Percentiles rank a stretch among this genome's conserved stretches.
Evolutionary conservation across 1,140 invertebrate genomes (phyloP).

Genomic region (Drosophila lini): DNA sequence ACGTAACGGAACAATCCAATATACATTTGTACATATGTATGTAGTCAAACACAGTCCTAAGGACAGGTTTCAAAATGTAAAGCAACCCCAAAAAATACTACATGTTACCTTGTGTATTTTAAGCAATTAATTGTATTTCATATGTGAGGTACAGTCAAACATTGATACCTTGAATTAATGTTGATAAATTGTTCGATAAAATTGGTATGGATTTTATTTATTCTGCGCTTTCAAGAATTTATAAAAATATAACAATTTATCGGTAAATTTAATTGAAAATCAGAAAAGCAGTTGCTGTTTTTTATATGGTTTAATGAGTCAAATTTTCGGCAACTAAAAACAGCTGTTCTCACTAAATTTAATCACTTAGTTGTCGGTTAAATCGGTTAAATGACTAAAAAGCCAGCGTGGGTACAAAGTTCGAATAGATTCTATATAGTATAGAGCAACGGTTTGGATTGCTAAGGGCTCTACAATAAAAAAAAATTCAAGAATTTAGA

Average conservation of each 20-base stretch:
- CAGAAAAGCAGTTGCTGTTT: not conserved
- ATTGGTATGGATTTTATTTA: too few relatives aligned
- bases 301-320: not conserved
- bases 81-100: slow-evolving; percentile 18
- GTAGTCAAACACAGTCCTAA: slow-evolving; percentile 5
- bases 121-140: slow-evolving; percentile 10
- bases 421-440: too few relatives aligned
- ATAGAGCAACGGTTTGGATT: too few relatives aligned
- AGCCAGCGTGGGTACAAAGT: too few relatives aligned
- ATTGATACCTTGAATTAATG: not conserved
- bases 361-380: not conserved
- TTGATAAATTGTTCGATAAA: not conserved
- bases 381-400: not conserved
- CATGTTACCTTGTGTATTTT: not conserved
- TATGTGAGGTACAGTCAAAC: slow-evolving; percentile 8
- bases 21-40: not conserved
- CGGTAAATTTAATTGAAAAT: not conserved
- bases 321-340: not conserved
- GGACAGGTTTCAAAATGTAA: slow-evolving; percentile 1
- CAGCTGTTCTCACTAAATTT: not conserved
- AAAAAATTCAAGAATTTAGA: not conserved
- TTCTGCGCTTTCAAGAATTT: too few relatives aligned
- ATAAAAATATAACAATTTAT: not conserved
- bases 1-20: slow-evolving; percentile 8
- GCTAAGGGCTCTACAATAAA: too few relatives aligned